phyloP scores from a whole-genome alignment of 2,797 vertebrate genomes.

The Chloroceryle inda region DNA sequence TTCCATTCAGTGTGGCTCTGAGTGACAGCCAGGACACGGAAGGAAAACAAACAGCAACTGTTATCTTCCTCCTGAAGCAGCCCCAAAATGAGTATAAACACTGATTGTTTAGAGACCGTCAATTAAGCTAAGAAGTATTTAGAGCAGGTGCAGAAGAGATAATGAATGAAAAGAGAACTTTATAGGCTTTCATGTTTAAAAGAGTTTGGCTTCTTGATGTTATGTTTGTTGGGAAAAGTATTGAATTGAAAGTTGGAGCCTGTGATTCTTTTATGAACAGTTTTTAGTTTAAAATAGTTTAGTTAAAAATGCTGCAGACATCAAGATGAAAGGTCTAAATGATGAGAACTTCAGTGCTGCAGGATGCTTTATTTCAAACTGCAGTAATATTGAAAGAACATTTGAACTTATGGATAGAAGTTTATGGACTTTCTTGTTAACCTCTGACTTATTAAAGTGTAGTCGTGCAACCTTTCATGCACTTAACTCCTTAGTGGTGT shows the following conservation, averaged over 20 bases:
- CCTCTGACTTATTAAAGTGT: neutral
- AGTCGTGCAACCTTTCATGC: neutral
- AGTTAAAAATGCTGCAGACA: neutral
- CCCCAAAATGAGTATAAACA: slow-evolving; percentile 49
- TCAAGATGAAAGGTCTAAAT: neutral
- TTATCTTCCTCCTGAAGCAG: slow-evolving; percentile 43
- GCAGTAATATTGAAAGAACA: neutral
- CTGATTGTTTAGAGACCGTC: slow-evolving; percentile 18
- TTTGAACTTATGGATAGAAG: neutral
- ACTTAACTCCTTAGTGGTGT: neutral
- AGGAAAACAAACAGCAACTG: slow-evolving; percentile 35
- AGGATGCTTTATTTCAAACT: neutral
- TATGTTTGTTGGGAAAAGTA: neutral
- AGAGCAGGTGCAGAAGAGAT: slow-evolving; percentile 42
- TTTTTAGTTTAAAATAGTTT: neutral
- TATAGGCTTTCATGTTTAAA: slow-evolving; percentile 17
- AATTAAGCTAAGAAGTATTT: slow-evolving; percentile 42
- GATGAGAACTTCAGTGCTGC: neutral
- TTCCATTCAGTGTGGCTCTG: neutral
- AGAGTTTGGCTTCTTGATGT: slow-evolving; percentile 46
- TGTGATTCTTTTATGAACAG: neutral
- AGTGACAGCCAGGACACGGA: neutral
- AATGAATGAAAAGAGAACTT: slow-evolving; percentile 42
- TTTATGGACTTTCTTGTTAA: slow-evolving; percentile 26
- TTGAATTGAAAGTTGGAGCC: neutral